phyloP scores from a whole-genome alignment of 2,113 vertebrate genomes.

The Elgaria multicarinata region DNA sequence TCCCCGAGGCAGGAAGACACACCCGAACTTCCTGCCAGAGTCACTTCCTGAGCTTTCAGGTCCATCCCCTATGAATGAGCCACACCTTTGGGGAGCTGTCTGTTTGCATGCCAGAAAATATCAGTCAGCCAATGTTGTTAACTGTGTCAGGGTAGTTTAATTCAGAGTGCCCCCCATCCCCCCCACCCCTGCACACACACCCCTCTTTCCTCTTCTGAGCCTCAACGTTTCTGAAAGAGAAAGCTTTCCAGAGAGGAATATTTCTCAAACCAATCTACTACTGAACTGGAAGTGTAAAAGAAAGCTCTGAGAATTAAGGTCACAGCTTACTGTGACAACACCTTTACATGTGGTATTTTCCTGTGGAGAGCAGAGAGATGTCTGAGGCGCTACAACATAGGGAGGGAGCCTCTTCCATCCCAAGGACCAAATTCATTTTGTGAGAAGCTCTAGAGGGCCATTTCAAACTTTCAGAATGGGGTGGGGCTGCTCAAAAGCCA shows the following conservation, averaged over 20 bases:
- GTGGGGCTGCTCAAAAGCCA: no score
- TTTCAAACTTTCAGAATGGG: no score
- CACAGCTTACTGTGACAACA: background rate
- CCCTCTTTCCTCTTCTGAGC: background rate
- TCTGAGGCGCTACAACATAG: background rate
- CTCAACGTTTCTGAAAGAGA: background rate
- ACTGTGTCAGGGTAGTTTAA: conserved; percentile 7
- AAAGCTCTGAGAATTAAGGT: background rate
- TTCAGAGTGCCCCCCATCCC: background rate
- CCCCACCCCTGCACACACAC: background rate
- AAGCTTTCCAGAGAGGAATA: background rate
- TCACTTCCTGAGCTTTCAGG: conserved; percentile 32
- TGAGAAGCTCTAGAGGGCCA: no score
- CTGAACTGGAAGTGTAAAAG: background rate
- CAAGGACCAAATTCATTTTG: no score
- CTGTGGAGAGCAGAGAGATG: background rate
- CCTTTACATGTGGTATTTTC: background rate
- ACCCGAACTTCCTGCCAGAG: conserved; percentile 38
- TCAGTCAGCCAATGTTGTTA: conserved; percentile 20
- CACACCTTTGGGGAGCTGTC: conserved; percentile 16
- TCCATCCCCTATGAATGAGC: conserved; percentile 32
- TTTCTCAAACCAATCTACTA: background rate
- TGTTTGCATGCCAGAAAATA: conserved; percentile 21
- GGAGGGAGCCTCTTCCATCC: no score
- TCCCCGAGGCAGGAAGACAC: conserved; percentile 37